These are phyloP conservation scores for Lichenostomus cassidix DNA, from an alignment of 2,113 vertebrate genomes.

Conservation along the genomic window DNA sequence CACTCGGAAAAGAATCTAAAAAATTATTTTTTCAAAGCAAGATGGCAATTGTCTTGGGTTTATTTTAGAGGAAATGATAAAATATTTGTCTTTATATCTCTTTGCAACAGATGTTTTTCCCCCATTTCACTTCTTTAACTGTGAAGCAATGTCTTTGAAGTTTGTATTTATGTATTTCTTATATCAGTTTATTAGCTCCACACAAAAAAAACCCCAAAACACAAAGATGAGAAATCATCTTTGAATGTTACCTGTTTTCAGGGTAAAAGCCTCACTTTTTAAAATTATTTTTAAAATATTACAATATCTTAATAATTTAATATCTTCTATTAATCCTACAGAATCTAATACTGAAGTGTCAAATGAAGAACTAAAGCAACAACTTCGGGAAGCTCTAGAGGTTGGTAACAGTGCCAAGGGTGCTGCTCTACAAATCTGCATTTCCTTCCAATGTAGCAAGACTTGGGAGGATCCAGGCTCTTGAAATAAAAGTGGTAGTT, in stretches of 20 bases:
- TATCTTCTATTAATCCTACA: constrained; percentile 16
- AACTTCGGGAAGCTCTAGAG: constrained; percentile 78
- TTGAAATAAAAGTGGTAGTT: neutral
- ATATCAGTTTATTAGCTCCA: neutral
- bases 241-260: neutral
- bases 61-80: neutral
- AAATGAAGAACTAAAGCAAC: constrained; percentile 76
- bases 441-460: neutral
- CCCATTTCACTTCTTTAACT: neutral
- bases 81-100: neutral
- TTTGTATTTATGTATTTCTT: neutral
- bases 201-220: neutral
- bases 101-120: neutral
- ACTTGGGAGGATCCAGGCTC: neutral
- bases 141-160: neutral
- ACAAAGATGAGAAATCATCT: neutral
- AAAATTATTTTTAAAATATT: neutral
- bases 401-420: constrained; percentile 61
- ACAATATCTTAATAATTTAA: neutral
- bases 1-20: neutral
- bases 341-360: constrained; percentile 73
- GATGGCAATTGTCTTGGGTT: neutral
- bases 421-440: neutral
- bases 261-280: neutral
- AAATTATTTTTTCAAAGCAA: neutral